These are phyloP conservation scores for Oriolus oriolus DNA, from an alignment of 2,113 vertebrate species.

Conservation along the genomic window DNA sequence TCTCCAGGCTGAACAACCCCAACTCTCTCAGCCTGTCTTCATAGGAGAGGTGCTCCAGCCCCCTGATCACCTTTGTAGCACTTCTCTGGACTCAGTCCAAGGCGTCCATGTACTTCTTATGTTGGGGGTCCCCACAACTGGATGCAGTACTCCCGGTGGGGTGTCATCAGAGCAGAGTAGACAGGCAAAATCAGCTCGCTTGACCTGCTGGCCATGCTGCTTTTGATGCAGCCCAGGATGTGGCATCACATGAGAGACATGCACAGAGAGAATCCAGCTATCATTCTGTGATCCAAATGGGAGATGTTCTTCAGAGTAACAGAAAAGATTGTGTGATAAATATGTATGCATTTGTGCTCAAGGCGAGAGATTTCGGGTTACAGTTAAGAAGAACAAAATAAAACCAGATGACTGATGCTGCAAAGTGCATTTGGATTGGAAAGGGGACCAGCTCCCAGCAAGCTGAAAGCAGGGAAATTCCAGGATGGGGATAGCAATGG, in stretches of 20 bases:
- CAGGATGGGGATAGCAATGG: background rate
- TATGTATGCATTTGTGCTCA: background rate
- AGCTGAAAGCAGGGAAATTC: background rate
- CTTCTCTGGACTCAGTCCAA: background rate
- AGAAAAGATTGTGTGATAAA: background rate
- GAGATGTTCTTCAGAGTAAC: background rate
- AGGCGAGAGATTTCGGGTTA: background rate
- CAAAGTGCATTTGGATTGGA: background rate
- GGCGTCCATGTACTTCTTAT: accelerated
- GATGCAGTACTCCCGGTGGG: background rate
- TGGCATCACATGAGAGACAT: background rate
- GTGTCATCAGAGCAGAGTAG: background rate
- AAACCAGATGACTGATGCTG: background rate
- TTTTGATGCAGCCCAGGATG: background rate
- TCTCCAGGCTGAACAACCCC: background rate
- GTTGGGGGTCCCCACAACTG: background rate
- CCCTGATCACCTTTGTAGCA: background rate
- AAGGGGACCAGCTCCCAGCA: background rate
- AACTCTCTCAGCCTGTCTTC: background rate
- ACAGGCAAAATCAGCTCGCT: background rate
- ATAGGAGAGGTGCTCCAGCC: background rate
- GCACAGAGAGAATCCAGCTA: background rate
- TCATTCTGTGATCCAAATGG: background rate
- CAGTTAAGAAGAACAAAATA: background rate
- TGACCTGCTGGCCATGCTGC: background rate